Conservation (phyloP, 92 coral and sea anemone species). For the Galaxea fascicularis region DNA sequence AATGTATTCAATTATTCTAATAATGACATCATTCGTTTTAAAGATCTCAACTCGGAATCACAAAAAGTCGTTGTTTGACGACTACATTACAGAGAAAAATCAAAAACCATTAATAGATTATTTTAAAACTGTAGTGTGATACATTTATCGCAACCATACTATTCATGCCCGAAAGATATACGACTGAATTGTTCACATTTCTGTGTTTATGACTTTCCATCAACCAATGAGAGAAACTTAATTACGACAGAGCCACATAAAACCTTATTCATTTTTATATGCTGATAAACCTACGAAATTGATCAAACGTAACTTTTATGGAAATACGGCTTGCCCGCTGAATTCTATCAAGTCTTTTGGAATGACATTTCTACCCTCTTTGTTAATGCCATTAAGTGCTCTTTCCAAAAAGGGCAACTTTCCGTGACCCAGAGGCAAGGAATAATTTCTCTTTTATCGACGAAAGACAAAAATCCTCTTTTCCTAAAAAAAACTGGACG, state of each 20-base stretch:
- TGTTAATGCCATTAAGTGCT: no score
- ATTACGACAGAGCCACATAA: neutral
- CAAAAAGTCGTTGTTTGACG: constrained; percentile 25
- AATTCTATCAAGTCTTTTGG: no score
- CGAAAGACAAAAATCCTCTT: no score
- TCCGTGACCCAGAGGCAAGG: no score
- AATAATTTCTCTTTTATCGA: no score
- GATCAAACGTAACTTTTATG: neutral
- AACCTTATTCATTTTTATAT: neutral
- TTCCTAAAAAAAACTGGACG: no score
- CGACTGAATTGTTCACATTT: neutral
- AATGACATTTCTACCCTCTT: no score
- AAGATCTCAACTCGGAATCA: neutral
- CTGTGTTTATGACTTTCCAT: neutral
- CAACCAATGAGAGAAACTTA: neutral
- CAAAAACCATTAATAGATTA: constrained; percentile 6
- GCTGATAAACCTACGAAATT: neutral
- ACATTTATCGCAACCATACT: neutral
- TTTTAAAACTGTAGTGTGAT: neutral
- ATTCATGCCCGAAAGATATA: neutral
- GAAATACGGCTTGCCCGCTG: no score
- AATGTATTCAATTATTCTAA: neutral
- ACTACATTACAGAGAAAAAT: constrained; percentile 6
- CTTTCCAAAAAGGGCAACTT: no score
- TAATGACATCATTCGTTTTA: neutral